Conservation (phyloP, 2,113 vertebrate genomes). For the Mustelus asterias region DNA sequence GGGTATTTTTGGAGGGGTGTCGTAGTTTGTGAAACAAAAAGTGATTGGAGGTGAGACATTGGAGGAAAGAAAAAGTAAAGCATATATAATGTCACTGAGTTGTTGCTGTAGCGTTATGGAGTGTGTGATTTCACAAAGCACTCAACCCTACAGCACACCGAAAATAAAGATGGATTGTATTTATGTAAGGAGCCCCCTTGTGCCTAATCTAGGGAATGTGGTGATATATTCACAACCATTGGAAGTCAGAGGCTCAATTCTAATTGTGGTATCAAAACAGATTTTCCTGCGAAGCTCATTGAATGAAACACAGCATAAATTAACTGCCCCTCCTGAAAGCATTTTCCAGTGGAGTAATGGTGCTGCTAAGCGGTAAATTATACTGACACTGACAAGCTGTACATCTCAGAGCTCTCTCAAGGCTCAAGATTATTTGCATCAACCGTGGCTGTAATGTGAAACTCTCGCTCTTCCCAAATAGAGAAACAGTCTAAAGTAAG, state of each 20-base stretch:
- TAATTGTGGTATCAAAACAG: neutral
- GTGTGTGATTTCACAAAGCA: neutral
- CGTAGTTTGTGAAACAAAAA: neutral
- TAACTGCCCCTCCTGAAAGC: neutral
- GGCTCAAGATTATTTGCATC: neutral
- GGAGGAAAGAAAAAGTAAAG: neutral
- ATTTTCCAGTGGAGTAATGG: neutral
- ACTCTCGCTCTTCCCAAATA: neutral
- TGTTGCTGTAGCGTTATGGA: neutral
- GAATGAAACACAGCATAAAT: constrained; percentile 8
- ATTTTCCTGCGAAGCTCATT: neutral
- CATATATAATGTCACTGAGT: neutral
- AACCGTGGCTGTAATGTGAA: neutral
- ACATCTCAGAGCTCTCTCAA: no score
- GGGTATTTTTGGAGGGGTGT: neutral
- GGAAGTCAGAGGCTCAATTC: neutral
- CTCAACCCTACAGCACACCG: neutral
- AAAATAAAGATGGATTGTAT: constrained; percentile 26
- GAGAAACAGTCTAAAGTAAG: neutral
- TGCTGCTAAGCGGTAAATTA: neutral
- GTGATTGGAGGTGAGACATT: neutral
- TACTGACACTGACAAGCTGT: no score
- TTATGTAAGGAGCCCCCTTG: constrained; percentile 28
- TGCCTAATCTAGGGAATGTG: constrained; percentile 34
- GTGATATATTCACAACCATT: neutral